These are phyloP conservation scores for Pagetopsis macropterus DNA, from an alignment of 2,797 vertebrate species.

Conservation along the genomic window DNA sequence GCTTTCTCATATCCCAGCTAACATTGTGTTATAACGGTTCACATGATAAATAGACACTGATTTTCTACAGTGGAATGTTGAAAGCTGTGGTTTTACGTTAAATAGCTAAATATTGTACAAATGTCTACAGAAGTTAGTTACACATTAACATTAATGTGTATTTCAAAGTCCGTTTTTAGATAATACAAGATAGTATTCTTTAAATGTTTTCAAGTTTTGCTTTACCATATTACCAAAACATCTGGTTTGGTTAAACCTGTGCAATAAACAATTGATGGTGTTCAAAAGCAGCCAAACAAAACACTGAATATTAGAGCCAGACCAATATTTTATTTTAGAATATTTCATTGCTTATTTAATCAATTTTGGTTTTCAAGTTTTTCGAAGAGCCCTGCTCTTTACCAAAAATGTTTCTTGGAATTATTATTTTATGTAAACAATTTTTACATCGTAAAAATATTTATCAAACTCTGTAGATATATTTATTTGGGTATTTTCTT, in stretches of 20 bases:
- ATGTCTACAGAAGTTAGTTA: background rate
- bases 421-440: background rate
- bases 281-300: constrained; percentile 8
- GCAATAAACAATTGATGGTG: background rate
- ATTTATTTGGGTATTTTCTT: background rate
- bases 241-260: background rate
- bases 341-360: no score
- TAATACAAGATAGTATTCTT: background rate
- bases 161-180: background rate
- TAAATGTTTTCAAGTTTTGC: background rate
- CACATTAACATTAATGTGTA: background rate
- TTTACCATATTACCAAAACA: background rate
- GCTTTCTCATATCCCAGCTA: background rate
- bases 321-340: background rate
- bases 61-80: background rate
- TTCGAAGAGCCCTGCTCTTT: background rate
- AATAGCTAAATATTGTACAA: background rate
- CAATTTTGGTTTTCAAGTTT: background rate
- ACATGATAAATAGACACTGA: background rate
- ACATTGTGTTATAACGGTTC: background rate
- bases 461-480: background rate
- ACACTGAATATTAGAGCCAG: background rate
- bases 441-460: background rate
- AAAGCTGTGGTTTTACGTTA: background rate
- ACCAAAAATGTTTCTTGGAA: no score